Evolutionary conservation across 2,888 invertebrate genomes (phyloP).

Genomic region (Pristionchus fissidentatus): DNA sequence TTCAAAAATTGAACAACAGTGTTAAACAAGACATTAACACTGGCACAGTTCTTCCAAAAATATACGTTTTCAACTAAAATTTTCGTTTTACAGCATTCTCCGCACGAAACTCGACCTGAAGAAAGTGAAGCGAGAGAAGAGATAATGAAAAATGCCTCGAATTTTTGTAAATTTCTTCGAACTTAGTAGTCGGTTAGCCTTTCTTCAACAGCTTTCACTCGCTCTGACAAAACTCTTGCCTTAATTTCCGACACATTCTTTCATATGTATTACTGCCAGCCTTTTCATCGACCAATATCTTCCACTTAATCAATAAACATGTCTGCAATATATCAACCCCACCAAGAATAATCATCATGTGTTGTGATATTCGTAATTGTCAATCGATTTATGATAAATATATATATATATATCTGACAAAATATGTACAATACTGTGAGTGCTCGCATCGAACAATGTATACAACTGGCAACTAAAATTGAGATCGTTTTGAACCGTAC

Average conservation of each 20-base stretch:
- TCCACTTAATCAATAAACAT: neutral
- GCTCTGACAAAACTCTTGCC: slow-evolving; percentile 27
- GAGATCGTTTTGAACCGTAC: no score
- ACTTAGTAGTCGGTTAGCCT: slow-evolving; percentile 11
- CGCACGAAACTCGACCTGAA: slow-evolving; percentile 73
- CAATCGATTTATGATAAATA: neutral
- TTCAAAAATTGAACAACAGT: neutral
- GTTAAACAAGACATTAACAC: neutral
- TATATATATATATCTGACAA: neutral
- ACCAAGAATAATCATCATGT: neutral
- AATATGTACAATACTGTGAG: neutral
- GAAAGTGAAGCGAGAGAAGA: slow-evolving; percentile 43
- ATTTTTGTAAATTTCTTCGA: neutral
- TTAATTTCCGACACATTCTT: slow-evolving; percentile 7
- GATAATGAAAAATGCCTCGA: no score
- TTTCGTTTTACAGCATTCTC: slow-evolving; percentile 69
- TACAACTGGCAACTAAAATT: no score
- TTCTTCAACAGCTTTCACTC: slow-evolving; percentile 10
- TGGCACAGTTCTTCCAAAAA: neutral
- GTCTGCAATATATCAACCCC: neutral
- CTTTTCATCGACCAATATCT: neutral
- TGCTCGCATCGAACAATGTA: no score
- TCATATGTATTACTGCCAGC: neutral
- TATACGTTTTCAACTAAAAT: neutral
- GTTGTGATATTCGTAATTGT: neutral